These are phyloP conservation scores for Delphinapterus leucas DNA, from an alignment of 2,113 vertebrate genomes.

Conservation along the genomic window DNA sequence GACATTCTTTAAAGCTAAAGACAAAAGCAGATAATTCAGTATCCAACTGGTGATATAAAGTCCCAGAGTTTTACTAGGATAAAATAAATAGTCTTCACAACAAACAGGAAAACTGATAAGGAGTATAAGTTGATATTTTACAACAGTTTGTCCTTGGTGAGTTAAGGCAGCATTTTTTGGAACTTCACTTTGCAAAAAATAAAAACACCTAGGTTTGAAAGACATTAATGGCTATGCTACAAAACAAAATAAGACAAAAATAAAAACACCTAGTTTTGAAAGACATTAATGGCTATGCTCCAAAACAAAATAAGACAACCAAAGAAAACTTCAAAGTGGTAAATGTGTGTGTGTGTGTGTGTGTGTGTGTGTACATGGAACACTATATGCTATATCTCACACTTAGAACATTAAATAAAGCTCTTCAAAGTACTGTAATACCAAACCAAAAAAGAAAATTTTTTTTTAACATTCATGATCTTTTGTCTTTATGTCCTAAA, in stretches of 20 bases:
- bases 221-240: background rate
- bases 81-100: constrained; percentile 10
- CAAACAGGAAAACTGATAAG: background rate
- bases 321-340: background rate
- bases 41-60: background rate
- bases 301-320: background rate
- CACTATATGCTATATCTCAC: background rate
- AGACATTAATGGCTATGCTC: background rate
- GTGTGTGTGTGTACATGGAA: background rate
- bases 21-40: constrained; percentile 32
- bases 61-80: background rate
- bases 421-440: background rate
- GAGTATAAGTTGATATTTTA: background rate
- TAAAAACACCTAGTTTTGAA: background rate
- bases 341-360: background rate
- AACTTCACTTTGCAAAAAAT: background rate
- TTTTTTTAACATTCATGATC: background rate
- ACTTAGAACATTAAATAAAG: background rate
- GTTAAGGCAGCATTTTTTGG: background rate
- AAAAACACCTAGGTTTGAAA: background rate
- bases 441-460: background rate
- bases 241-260: background rate
- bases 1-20: constrained; percentile 3
- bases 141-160: background rate
- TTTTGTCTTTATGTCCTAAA: background rate